Conservation (phyloP, 2,113 vertebrate species). For the Mesocricetus auratus region DNA sequence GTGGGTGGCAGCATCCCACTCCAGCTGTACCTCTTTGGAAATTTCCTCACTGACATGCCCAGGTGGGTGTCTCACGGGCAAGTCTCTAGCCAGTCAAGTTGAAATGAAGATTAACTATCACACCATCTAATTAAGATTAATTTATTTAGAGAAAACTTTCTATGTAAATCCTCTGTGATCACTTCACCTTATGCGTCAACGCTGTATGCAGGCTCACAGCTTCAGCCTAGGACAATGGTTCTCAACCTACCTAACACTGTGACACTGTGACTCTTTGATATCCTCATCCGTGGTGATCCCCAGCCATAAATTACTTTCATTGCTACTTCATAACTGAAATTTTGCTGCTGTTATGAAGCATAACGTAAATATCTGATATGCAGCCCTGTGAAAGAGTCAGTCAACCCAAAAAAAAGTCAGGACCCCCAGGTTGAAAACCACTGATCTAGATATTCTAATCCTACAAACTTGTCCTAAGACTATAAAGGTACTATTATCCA, state of each 20-base stretch:
- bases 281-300: not conserved
- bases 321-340: not conserved
- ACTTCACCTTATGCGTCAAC: not conserved
- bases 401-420: no score
- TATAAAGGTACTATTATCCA: rapidly evolving
- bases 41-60: not conserved
- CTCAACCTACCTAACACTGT: not conserved
- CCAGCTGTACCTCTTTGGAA: not conserved
- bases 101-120: not conserved
- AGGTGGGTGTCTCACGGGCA: not conserved
- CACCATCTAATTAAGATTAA: not conserved
- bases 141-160: not conserved
- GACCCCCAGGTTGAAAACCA: not conserved
- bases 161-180: not conserved
- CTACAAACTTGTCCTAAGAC: not conserved
- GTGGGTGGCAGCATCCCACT: not conserved
- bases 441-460: not conserved
- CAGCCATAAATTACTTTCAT: not conserved
- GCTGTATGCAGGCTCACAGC: not conserved
- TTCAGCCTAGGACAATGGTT: not conserved
- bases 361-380: not conserved
- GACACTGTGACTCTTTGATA: not conserved
- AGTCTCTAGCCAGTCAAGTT: not conserved
- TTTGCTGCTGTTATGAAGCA: no score
- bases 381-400: not conserved